These are phyloP conservation scores for Murina feae DNA, from an alignment of 2,113 vertebrate species.

Conservation along the genomic window DNA sequence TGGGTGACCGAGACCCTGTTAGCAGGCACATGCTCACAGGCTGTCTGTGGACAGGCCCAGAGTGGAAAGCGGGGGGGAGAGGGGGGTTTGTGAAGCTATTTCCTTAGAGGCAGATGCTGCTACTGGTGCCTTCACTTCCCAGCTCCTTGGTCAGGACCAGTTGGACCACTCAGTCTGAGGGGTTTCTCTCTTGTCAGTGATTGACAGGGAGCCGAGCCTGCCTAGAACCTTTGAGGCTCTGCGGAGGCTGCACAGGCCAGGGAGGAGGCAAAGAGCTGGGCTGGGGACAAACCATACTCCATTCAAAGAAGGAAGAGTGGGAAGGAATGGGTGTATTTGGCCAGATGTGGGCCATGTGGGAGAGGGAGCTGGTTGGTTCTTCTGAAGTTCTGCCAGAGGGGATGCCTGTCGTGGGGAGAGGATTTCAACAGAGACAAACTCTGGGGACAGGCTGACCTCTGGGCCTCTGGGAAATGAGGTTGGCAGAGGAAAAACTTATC, in stretches of 20 bases:
- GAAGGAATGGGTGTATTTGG: background rate
- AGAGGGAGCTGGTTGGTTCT: background rate
- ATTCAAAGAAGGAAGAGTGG: too few relatives aligned
- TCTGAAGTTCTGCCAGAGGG: background rate
- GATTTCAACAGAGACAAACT: background rate
- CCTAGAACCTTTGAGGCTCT: background rate
- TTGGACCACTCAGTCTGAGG: background rate
- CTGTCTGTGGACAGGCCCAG: background rate
- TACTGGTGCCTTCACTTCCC: too few relatives aligned
- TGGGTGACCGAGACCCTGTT: background rate
- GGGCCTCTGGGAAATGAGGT: background rate
- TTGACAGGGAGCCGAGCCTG: background rate
- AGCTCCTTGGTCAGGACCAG: background rate
- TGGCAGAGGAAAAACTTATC: background rate
- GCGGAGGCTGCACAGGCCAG: background rate
- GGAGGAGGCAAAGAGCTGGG: background rate
- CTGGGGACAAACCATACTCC: background rate
- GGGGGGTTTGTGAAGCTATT: rapidly evolving
- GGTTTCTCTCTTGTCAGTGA: background rate
- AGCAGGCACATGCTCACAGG: rapidly evolving
- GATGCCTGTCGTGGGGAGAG: too few relatives aligned
- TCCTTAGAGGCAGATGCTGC: background rate
- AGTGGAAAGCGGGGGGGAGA: rapidly evolving
- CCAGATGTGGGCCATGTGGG: background rate
- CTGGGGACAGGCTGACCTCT: background rate